A percentile compares a stretch with the other conserved stretches of the same genome.
Conservation (phyloP, 2,113 vertebrate species). For the Picathartes gymnocephalus region DNA sequence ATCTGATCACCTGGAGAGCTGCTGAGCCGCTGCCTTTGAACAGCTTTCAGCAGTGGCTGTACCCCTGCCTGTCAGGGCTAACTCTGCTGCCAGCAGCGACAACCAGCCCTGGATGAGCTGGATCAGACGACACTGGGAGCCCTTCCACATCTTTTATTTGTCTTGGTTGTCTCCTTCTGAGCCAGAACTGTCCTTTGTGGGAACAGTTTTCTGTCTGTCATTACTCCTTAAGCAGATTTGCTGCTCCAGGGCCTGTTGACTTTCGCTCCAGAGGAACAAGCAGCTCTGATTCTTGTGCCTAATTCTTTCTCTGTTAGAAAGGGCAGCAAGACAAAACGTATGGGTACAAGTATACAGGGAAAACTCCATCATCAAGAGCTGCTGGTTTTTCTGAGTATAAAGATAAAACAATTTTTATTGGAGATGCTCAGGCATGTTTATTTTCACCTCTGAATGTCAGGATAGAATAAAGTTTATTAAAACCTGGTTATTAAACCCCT, state of each 20-base stretch:
- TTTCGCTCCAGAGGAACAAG: not conserved
- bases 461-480: not conserved
- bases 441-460: not conserved
- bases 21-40: not conserved
- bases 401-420: not conserved
- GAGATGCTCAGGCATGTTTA: not conserved
- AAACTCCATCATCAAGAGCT: not conserved
- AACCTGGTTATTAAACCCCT: not conserved
- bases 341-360: not conserved
- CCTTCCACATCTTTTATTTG: not conserved
- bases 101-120: not conserved
- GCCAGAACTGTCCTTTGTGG: not conserved
- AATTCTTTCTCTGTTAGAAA: not conserved
- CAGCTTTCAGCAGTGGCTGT: not conserved
- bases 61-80: not conserved
- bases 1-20: not conserved
- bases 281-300: not conserved
- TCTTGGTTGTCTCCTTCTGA: not conserved
- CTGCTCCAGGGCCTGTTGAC: not conserved
- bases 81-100: not conserved
- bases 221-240: not conserved
- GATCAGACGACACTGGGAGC: not conserved
- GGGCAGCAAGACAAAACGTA: not conserved
- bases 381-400: not conserved
- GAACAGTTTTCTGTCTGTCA: not conserved